These are phyloP conservation scores for Acrocephalus kingi DNA, from an alignment of 2,113 vertebrate genomes.

Conservation along the genomic window DNA sequence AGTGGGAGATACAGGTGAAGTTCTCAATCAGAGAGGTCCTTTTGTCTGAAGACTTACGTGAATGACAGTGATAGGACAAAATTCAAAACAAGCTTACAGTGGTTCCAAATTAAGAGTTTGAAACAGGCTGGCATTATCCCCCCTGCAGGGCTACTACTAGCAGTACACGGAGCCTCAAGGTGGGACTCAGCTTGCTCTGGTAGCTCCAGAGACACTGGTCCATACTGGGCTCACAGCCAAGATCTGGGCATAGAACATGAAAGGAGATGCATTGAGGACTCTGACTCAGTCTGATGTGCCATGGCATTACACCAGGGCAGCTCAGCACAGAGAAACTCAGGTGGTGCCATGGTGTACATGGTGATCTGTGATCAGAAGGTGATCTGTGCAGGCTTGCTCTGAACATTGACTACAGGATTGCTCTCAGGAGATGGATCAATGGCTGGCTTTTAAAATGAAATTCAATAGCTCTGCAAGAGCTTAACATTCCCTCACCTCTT, in stretches of 20 bases:
- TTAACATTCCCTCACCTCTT: neutral
- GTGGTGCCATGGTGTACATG: neutral
- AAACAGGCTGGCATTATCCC: neutral
- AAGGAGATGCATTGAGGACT: neutral
- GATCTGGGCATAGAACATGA: neutral
- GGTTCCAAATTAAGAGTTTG: neutral
- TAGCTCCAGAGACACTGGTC: neutral
- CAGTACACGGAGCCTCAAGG: neutral
- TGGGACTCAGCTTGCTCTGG: neutral
- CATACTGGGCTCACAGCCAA: fast-evolving
- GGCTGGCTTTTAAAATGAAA: conserved; percentile 17
- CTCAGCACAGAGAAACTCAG: neutral
- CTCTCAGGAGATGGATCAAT: neutral
- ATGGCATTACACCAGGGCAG: neutral
- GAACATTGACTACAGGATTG: neutral
- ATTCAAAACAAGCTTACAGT: neutral
- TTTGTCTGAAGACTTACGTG: neutral
- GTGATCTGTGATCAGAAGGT: neutral
- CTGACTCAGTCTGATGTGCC: neutral
- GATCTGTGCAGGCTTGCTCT: neutral
- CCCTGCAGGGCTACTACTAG: neutral
- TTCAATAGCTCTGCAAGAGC: neutral
- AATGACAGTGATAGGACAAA: neutral
- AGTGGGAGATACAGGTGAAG: neutral
- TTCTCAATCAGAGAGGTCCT: neutral